These are phyloP conservation scores for Elgaria multicarinata DNA, from an alignment of 2,113 vertebrate species.

Conservation along the genomic window DNA sequence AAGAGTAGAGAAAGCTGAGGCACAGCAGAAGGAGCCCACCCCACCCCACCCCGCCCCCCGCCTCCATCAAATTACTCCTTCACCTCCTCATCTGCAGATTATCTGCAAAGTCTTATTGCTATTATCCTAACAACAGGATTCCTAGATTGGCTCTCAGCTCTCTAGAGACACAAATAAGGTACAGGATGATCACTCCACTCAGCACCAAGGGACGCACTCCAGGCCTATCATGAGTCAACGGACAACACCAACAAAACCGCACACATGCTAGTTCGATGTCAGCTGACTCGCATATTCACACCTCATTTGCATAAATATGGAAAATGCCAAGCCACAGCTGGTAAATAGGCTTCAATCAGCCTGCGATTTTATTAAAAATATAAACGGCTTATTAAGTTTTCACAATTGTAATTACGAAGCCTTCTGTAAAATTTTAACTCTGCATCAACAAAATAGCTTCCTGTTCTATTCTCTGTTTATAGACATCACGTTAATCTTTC, in stretches of 20 bases:
- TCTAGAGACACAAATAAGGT: not conserved
- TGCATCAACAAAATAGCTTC: constrained; percentile 19
- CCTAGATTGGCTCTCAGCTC: not conserved
- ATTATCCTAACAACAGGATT: not conserved
- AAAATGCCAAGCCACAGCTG: constrained; percentile 25
- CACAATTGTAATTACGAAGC: constrained; percentile 38
- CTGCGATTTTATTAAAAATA: constrained; percentile 33
- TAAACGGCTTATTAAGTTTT: constrained; percentile 36
- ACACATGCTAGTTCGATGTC: not conserved
- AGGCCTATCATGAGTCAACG: not conserved
- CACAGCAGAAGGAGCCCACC: not conserved
- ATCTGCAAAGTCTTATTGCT: not conserved
- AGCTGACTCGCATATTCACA: not conserved
- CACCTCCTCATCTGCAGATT: not conserved
- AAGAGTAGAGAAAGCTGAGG: not conserved
- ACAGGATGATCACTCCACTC: not conserved
- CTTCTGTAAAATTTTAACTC: constrained; percentile 11
- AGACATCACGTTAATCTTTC: constrained; percentile 15
- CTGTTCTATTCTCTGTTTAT: not conserved
- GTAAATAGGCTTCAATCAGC: constrained; percentile 32
- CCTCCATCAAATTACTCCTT: not conserved
- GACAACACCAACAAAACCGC: not conserved
- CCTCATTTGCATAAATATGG: constrained; percentile 19
- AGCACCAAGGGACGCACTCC: not conserved
- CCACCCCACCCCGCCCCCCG: not conserved